These are phyloP conservation scores for Paedocypris micromegethes DNA, from an alignment of 2,797 vertebrate species.

Conservation along the genomic window DNA sequence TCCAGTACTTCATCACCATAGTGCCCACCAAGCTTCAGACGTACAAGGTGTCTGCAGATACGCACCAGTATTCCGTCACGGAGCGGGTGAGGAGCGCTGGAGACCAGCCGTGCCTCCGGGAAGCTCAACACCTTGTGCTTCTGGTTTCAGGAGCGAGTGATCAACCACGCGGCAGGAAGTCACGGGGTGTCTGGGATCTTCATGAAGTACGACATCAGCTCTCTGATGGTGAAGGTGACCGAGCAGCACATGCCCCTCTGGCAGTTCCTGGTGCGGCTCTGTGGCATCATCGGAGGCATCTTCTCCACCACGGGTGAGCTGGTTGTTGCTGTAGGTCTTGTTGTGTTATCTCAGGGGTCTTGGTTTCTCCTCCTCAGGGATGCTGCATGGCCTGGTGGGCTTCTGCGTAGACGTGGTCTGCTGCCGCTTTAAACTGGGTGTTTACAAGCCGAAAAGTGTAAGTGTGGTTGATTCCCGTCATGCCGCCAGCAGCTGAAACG, in stretches of 20 bases:
- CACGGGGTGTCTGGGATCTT: slow-evolving; percentile 97
- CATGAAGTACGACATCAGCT: slow-evolving; percentile 97
- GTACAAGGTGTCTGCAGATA: slow-evolving; percentile 77
- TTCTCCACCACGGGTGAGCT: slow-evolving; percentile 90
- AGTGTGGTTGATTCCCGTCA: neutral
- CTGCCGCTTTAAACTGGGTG: slow-evolving; percentile 88
- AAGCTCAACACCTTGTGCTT: slow-evolving; percentile 2
- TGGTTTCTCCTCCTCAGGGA: slow-evolving; percentile 67
- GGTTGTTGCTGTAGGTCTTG: neutral
- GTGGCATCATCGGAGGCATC: slow-evolving; percentile 95
- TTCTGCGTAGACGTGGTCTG: slow-evolving; percentile 86
- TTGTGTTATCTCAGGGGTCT: neutral
- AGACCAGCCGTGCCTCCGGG: neutral
- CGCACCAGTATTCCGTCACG: slow-evolving; percentile 72
- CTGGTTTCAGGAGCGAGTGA: slow-evolving; percentile 78
- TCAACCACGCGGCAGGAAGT: slow-evolving; percentile 94
- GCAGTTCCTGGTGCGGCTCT: slow-evolving; percentile 94
- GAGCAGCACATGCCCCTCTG: slow-evolving; percentile 98
- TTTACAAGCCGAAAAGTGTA: slow-evolving; percentile 70
- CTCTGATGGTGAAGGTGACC: slow-evolving; percentile 92
- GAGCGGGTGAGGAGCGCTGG: slow-evolving; percentile 58
- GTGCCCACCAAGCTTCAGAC: slow-evolving; percentile 97
- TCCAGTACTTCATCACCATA: slow-evolving; percentile 97
- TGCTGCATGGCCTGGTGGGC: slow-evolving; percentile 86
- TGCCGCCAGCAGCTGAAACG: neutral